Percentiles rank a stretch among this genome's conserved stretches.
Conservation (phyloP, 1,140 invertebrate genomes). For the Eupristina koningsbergeri region DNA sequence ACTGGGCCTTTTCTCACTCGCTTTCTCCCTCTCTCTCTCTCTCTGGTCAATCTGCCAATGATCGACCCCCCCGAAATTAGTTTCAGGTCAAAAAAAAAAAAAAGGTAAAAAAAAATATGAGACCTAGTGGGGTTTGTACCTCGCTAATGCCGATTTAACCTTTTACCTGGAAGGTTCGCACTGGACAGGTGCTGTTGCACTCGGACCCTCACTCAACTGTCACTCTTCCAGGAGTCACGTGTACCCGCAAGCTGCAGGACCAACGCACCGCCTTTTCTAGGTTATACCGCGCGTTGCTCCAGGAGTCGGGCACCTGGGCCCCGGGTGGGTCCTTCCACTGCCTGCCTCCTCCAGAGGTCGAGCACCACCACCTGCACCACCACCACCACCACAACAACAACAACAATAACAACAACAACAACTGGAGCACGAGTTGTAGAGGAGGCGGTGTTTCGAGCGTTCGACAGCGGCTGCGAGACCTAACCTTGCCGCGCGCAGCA, state of each 20-base stretch:
- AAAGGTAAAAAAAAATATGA: too few species aligned
- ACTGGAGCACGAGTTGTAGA: too few species aligned
- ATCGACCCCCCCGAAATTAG: too few species aligned
- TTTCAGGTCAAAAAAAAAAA: too few species aligned
- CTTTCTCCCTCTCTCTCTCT: background rate
- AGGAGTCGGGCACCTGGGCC: background rate
- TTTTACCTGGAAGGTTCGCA: background rate
- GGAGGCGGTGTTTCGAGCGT: background rate
- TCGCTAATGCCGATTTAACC: background rate
- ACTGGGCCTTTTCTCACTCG: background rate
- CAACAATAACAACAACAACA: too few species aligned
- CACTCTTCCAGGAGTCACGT: background rate
- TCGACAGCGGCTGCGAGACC: conserved; percentile 8
- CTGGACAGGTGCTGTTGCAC: too few species aligned
- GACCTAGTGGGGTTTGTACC: too few species aligned
- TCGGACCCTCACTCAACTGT: too few species aligned
- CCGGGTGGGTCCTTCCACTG: too few species aligned
- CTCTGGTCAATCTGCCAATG: background rate
- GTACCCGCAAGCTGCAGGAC: background rate
- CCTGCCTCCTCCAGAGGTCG: background rate
- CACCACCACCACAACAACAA: too few species aligned
- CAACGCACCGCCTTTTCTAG: conserved; percentile 35
- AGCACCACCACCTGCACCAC: too few species aligned
- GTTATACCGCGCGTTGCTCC: conserved; percentile 27
- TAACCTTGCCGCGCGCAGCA: conserved; percentile 10